These are phyloP conservation scores for Tetragnatha montana DNA, from an alignment of 2,888 invertebrate species.

Conservation along the genomic window DNA sequence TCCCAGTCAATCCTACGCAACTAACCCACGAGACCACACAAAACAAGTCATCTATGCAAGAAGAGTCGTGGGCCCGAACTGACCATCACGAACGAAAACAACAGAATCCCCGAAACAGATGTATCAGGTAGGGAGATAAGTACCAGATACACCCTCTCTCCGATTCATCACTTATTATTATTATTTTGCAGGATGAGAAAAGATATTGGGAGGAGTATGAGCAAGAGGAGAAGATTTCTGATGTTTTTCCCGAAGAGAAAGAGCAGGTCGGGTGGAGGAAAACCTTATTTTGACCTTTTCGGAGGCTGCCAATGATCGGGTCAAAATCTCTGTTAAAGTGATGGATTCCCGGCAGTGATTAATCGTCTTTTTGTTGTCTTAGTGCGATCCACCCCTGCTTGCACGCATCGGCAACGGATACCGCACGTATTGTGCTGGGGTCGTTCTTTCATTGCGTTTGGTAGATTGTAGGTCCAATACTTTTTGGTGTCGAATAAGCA, in stretches of 20 bases:
- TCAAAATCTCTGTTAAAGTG: conserved; percentile 65
- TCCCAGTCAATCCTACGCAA: too few species aligned
- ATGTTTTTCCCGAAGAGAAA: background rate
- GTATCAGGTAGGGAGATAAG: conserved; percentile 4
- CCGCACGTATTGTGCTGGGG: conserved; percentile 20
- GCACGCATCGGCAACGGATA: conserved; percentile 52
- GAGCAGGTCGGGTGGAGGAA: conserved; percentile 10
- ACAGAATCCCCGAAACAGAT: too few species aligned
- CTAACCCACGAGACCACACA: too few species aligned
- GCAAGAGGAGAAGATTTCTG: background rate
- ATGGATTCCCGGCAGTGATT: conserved; percentile 57
- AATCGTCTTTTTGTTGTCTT: conserved; percentile 67
- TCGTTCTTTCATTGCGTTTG: background rate
- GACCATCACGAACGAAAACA: too few species aligned
- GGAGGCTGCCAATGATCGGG: conserved; percentile 60
- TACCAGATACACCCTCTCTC: conserved; percentile 42
- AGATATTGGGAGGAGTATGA: conserved; percentile 4
- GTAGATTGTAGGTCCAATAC: background rate
- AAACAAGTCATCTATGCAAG: too few species aligned
- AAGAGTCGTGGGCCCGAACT: too few species aligned
- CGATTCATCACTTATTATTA: conserved; percentile 38
- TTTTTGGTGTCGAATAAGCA: too few species aligned
- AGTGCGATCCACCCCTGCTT: conserved; percentile 42
- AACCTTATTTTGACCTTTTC: conserved; percentile 39
- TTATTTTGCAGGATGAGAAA: conserved; percentile 12